Conservation (phyloP, 2,113 vertebrate genomes). For the Microtus oregoni region DNA sequence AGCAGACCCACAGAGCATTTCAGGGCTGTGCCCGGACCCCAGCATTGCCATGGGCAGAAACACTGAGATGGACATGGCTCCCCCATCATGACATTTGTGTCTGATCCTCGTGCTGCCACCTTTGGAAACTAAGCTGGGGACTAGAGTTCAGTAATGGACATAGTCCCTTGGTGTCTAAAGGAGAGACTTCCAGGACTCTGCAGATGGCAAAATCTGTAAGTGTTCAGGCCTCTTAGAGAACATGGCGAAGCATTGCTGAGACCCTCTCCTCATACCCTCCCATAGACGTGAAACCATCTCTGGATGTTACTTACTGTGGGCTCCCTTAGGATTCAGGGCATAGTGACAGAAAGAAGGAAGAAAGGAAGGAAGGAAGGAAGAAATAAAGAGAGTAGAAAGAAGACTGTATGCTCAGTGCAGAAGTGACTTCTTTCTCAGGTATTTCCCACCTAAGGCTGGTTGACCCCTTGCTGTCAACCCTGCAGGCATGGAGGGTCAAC, state of each 20-base stretch:
- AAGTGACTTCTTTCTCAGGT: background rate
- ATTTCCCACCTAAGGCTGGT: background rate
- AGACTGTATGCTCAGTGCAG: background rate
- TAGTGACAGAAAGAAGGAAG: background rate
- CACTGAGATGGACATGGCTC: no score
- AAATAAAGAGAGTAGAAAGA: background rate
- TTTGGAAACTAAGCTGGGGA: background rate
- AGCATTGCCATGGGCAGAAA: background rate
- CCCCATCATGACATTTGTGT: background rate
- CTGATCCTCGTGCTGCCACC: background rate
- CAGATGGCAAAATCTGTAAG: background rate
- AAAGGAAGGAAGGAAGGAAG: no score
- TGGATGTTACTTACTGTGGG: background rate
- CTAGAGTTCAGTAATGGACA: background rate
- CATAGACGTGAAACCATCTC: background rate
- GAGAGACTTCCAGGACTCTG: background rate
- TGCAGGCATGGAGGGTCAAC: background rate
- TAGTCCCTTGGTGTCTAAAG: background rate
- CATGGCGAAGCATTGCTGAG: background rate
- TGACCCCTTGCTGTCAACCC: background rate
- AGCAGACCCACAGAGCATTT: background rate
- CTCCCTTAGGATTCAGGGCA: background rate
- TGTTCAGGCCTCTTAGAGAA: background rate
- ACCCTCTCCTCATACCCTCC: background rate
- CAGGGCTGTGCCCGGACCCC: background rate